phyloP scores from a whole-genome alignment of 2,797 vertebrate genomes.

The Adelosebastes latens region DNA sequence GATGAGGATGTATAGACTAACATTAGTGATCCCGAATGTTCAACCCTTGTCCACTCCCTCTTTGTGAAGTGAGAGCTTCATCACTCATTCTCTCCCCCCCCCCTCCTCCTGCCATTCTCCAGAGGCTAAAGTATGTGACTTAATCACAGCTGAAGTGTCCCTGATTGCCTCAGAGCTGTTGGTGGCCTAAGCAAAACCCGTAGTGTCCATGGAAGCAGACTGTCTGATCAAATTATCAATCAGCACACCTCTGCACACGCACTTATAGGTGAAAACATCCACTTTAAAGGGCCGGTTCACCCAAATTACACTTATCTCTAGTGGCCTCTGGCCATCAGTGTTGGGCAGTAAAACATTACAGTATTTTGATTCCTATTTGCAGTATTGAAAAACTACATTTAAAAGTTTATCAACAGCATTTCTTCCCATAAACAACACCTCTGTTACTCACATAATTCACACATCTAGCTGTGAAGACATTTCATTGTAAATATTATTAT shows the following conservation, averaged over 20 bases:
- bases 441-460: background rate
- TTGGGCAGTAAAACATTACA: background rate
- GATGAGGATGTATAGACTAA: constrained; percentile 72
- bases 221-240: constrained; percentile 50
- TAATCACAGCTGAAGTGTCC: constrained; percentile 78
- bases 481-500: background rate
- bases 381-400: background rate
- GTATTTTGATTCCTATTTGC: background rate
- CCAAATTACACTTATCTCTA: background rate
- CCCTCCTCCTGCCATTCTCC: constrained; percentile 26
- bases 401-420: background rate
- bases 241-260: constrained; percentile 5
- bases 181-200: constrained; percentile 47
- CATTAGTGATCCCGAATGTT: constrained; percentile 66
- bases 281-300: background rate
- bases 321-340: background rate
- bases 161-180: constrained; percentile 66
- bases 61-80: constrained; percentile 63
- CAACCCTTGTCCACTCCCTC: constrained; percentile 52
- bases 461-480: background rate
- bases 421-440: background rate
- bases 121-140: constrained; percentile 68
- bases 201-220: constrained; percentile 39
- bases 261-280: background rate
- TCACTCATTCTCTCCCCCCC: constrained; percentile 44